Evolutionary conservation across 2,888 invertebrate species (phyloP).

Genomic region (Parnassius orleans): DNA sequence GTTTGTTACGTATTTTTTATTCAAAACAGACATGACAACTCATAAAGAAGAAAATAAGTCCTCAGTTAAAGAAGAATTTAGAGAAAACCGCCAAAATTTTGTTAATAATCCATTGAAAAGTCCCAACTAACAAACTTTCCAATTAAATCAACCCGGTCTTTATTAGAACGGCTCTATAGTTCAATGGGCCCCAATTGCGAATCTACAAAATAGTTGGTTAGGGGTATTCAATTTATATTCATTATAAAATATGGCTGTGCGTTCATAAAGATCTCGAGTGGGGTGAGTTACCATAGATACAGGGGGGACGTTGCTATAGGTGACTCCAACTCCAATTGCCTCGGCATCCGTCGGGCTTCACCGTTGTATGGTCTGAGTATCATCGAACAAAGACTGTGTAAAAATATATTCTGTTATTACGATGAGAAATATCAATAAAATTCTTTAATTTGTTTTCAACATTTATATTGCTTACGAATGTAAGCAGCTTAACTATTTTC

Average conservation of each 20-base stretch:
- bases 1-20: not conserved
- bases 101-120: slow-evolving; percentile 33
- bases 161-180: slow-evolving; percentile 37
- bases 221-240: slow-evolving; percentile 51
- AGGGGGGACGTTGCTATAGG: slow-evolving; percentile 63
- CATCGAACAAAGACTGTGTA: slow-evolving; percentile 17
- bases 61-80: slow-evolving; percentile 18
- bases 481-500: too few species aligned
- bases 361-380: slow-evolving; percentile 34
- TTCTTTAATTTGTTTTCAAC: not conserved
- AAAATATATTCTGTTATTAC: slow-evolving; percentile 12
- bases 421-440: slow-evolving; percentile 5
- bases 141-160: slow-evolving; percentile 40
- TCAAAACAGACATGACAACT: slow-evolving; percentile 6
- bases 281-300: slow-evolving; percentile 63
- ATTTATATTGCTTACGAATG: too few species aligned
- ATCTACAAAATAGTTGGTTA: slow-evolving; percentile 51
- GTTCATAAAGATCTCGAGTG: slow-evolving; percentile 61
- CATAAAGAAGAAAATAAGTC: slow-evolving; percentile 18
- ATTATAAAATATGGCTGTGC: slow-evolving; percentile 54
- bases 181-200: slow-evolving; percentile 43
- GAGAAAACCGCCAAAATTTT: slow-evolving; percentile 24
- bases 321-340: slow-evolving; percentile 60
- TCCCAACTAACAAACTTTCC: slow-evolving; percentile 32
- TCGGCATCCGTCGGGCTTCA: slow-evolving; percentile 50